Evolutionary conservation across 2,797 vertebrate species (phyloP).

Genomic region (Petrocephalus schoutedeni): DNA sequence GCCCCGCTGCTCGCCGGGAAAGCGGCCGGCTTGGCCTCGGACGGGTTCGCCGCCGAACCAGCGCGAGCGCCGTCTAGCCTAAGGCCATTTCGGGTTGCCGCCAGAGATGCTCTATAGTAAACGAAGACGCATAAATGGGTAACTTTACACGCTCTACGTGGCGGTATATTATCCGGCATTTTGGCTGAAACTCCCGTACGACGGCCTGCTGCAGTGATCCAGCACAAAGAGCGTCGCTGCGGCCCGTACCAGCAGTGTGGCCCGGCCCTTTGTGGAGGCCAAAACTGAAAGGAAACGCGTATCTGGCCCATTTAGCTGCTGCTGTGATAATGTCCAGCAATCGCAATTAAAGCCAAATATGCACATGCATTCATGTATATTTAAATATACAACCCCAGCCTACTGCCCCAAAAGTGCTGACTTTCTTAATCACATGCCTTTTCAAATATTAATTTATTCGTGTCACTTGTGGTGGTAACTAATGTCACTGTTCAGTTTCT

Average conservation of each 20-base stretch:
- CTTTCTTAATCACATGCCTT: not conserved
- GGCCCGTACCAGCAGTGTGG: not conserved
- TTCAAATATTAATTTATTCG: not conserved
- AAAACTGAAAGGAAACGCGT: not conserved
- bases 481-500: not conserved
- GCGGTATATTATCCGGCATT: not conserved
- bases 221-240: not conserved
- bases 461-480: not conserved
- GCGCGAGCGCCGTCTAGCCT: not conserved
- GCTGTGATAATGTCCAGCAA: not conserved
- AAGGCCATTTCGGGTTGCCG: not conserved
- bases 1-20: not conserved
- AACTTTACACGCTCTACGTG: not conserved
- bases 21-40: not conserved
- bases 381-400: not conserved
- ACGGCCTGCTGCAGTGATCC: not conserved
- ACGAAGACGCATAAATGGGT: not conserved
- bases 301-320: not conserved
- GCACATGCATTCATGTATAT: not conserved
- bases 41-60: not conserved
- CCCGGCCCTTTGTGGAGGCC: not conserved
- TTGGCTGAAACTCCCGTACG: not conserved
- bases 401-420: not conserved
- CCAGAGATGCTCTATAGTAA: not conserved
- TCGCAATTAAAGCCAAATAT: not conserved